Evolutionary conservation across 1,140 invertebrate species (phyloP), one percentile per base, ranked within the genome.

Genomic region (Sarcophaga peregrina): DNA sequence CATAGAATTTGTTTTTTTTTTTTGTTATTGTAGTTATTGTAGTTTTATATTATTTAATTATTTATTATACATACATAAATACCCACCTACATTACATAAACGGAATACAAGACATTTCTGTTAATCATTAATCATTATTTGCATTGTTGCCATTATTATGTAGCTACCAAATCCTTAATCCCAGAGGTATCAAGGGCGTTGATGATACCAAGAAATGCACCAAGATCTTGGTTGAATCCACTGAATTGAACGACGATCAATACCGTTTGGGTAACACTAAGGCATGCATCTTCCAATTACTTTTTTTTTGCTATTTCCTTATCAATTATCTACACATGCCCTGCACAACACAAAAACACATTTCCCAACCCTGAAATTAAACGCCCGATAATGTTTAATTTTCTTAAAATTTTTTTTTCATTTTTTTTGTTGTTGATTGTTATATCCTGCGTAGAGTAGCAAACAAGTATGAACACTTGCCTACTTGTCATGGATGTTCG

Each of bases 221-320:
- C 80, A 93, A 94, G 91, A 94, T 95, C 91, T 96, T 99, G 92
- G 93, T 98, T 90, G 94, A 96, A 85, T 92, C 94, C 85, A 93
- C 94, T 86, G 93, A 94, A 90, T 92, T 98, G 91, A 96, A 97
- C 88, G 91, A 93, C 84, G 96, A 98, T 91, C 96, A 97, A 91
- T 99, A 95, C 93, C 94, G 97, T 88, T 92, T 98, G 90, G 98
- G 98, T 92, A 95, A 95, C 91, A 99, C 97, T 83, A 99, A 99
- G 95, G 97, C 96, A 94, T 92, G 94, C 50, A 82, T 58, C 50
- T 15, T n/a, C 76, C 52, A 17, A 83, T 80, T 58, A 48, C n/a
- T 46, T 73, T 73, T n/a, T 45, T 46, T 73, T 73, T n/a, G 54
- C 80, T 81, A 25, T 50, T 62, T 15, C 78, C 48, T 7, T 20